Percentiles rank a stretch among this genome's conserved stretches.
Evolutionary conservation across 2,797 vertebrate genomes (phyloP).

Genomic region (Anableps anableps): DNA sequence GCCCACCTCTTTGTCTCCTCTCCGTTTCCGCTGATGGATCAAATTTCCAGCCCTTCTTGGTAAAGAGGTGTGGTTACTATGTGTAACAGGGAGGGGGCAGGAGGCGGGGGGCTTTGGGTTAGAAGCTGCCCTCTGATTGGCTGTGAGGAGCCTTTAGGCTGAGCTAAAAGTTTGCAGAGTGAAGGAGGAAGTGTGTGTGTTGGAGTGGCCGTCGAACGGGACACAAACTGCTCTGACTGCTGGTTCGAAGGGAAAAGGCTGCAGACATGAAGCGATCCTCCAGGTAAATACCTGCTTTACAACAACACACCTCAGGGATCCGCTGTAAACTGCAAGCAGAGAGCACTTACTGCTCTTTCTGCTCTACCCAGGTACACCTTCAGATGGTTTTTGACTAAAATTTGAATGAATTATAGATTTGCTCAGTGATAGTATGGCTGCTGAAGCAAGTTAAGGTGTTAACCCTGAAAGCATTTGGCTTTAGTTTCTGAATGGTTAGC

Average conservation of each 20-base stretch:
- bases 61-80: slow-evolving; percentile 51
- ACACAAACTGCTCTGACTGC: slow-evolving; percentile 35
- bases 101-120: slow-evolving; percentile 7
- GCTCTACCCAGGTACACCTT: not conserved
- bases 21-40: slow-evolving; percentile 51
- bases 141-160: slow-evolving; percentile 21
- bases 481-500: not conserved
- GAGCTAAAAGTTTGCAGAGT: slow-evolving; percentile 71
- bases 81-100: slow-evolving; percentile 30
- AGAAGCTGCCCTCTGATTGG: slow-evolving; percentile 78
- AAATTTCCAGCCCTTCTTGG: slow-evolving; percentile 40
- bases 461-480: not conserved
- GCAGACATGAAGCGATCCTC: slow-evolving; percentile 79
- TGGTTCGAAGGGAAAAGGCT: slow-evolving; percentile 48
- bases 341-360: not conserved
- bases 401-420: slow-evolving; percentile 15
- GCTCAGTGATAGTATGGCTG: not conserved
- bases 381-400: not conserved
- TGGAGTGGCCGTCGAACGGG: slow-evolving; percentile 36
- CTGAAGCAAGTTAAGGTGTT: not conserved
- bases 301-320: not conserved
- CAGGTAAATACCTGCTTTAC: slow-evolving; percentile 73
- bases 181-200: slow-evolving; percentile 75
- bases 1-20: not conserved
- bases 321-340: not conserved